Conservation (phyloP, 2,888 invertebrate genomes). For the Andrena hattorfiana region DNA sequence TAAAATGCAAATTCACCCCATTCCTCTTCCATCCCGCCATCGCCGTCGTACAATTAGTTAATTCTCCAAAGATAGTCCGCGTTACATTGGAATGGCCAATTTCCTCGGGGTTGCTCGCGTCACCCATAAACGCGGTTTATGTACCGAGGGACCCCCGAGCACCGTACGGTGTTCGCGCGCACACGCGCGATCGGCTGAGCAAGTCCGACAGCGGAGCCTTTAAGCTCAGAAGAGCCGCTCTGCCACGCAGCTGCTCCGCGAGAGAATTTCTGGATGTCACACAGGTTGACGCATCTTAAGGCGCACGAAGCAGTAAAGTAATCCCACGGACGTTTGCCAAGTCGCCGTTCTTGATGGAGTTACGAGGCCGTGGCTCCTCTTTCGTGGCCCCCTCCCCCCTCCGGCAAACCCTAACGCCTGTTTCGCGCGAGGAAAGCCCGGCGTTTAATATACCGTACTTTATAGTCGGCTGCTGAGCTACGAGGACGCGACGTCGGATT, state of each 20-base stretch:
- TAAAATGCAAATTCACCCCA: neutral
- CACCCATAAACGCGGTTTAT: neutral
- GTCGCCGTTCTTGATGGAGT: slow-evolving; percentile 68
- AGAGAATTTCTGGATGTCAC: slow-evolving; percentile 39
- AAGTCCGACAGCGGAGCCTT: slow-evolving; percentile 21
- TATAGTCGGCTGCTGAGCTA: slow-evolving; percentile 29
- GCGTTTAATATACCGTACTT: slow-evolving; percentile 59
- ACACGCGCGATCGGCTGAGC: slow-evolving; percentile 17
- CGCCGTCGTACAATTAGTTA: neutral
- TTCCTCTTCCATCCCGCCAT: neutral
- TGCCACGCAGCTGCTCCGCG: slow-evolving; percentile 19
- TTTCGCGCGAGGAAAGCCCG: slow-evolving; percentile 58
- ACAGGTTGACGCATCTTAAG: slow-evolving; percentile 33
- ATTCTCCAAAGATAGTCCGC: neutral
- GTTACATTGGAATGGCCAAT: neutral
- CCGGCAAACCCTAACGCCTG: slow-evolving; percentile 26
- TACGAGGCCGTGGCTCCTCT: slow-evolving; percentile 58
- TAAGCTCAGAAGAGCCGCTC: slow-evolving; percentile 22
- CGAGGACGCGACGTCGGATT: slow-evolving; percentile 27
- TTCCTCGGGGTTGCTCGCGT: neutral
- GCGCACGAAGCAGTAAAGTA: slow-evolving; percentile 58
- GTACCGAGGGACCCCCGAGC: neutral
- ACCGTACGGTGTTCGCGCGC: slow-evolving; percentile 1
- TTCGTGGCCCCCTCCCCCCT: slow-evolving; percentile 21
- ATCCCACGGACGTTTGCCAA: slow-evolving; percentile 67